Evolutionary conservation across 2,888 invertebrate genomes (phyloP).

Genomic region (Caenorhabditis sinica): DNA sequence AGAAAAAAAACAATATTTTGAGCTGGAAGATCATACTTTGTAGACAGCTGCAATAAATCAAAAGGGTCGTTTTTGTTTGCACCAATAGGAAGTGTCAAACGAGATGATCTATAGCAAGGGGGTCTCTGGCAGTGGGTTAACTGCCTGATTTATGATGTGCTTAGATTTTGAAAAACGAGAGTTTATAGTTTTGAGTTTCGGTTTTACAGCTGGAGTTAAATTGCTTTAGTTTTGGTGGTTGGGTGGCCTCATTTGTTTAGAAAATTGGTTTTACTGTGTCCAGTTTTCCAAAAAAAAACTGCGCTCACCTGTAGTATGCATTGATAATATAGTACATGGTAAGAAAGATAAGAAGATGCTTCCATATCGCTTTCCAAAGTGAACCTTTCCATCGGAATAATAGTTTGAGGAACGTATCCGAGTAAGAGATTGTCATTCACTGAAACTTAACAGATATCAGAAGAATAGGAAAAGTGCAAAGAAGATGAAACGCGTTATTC

Average conservation of each 20-base stretch:
- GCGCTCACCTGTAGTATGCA: conserved; percentile 72
- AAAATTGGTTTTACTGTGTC: not conserved
- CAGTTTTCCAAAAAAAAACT: too few relatives aligned
- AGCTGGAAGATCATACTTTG: not conserved
- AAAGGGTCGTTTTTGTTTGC: conserved; percentile 15
- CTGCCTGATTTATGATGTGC: conserved; percentile 37
- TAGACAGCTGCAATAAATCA: conserved; percentile 47
- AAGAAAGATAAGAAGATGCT: conserved; percentile 75
- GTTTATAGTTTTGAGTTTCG: not conserved
- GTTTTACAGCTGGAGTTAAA: not conserved
- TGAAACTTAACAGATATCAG: conserved; percentile 21
- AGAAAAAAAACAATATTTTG: conserved; percentile 17
- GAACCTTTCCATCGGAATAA: conserved; percentile 80
- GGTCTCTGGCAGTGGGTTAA: conserved; percentile 34
- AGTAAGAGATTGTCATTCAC: conserved; percentile 79
- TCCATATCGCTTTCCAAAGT: conserved; percentile 80
- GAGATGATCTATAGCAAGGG: conserved; percentile 28
- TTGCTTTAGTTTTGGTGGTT: not conserved
- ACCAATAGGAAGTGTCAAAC: conserved; percentile 23
- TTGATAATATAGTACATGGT: conserved; percentile 76
- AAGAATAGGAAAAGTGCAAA: conserved; percentile 1
- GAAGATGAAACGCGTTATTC: conserved; percentile 20
- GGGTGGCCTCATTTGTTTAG: not conserved
- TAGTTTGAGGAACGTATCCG: conserved; percentile 78
- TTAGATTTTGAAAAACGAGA: conserved; percentile 4